Conservation (phyloP, 2,113 vertebrate genomes). For the Chiloscyllium plagiosum region DNA sequence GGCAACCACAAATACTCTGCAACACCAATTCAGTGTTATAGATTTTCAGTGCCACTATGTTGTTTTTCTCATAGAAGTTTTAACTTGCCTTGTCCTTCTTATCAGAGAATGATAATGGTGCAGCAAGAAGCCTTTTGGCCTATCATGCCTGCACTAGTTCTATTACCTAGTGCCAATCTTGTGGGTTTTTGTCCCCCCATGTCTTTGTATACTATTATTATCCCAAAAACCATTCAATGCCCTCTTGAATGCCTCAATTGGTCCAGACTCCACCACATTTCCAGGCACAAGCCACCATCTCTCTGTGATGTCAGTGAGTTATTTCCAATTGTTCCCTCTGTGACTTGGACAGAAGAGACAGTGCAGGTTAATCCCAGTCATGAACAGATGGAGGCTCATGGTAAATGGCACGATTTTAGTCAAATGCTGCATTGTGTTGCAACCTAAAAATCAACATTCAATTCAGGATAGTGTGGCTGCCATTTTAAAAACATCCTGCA, state of each 20-base stretch:
- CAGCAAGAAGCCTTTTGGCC: too few relatives aligned
- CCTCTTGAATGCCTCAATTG: too few relatives aligned
- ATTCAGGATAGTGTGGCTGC: too few relatives aligned
- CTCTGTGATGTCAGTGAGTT: neutral
- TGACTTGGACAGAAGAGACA: neutral
- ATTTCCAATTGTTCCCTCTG: neutral
- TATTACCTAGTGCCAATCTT: too few relatives aligned
- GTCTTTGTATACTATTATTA: too few relatives aligned
- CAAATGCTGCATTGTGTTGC: neutral
- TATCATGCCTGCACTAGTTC: too few relatives aligned
- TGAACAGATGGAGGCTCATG: neutral
- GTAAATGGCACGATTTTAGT: too few relatives aligned
- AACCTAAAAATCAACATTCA: neutral
- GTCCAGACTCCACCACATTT: too few relatives aligned
- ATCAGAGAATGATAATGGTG: too few relatives aligned
- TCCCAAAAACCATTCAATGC: too few relatives aligned
- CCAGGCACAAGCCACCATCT: neutral
- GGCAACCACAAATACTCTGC: conserved; percentile 8
- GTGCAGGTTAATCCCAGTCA: neutral
- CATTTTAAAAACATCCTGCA: neutral
- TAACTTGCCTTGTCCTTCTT: neutral
- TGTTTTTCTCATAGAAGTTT: neutral
- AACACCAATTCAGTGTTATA: neutral
- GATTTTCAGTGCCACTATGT: neutral
- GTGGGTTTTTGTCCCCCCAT: too few relatives aligned